These are phyloP conservation scores for Rhopalosiphum padi DNA, from an alignment of 1,140 invertebrate species.

Conservation along the genomic window DNA sequence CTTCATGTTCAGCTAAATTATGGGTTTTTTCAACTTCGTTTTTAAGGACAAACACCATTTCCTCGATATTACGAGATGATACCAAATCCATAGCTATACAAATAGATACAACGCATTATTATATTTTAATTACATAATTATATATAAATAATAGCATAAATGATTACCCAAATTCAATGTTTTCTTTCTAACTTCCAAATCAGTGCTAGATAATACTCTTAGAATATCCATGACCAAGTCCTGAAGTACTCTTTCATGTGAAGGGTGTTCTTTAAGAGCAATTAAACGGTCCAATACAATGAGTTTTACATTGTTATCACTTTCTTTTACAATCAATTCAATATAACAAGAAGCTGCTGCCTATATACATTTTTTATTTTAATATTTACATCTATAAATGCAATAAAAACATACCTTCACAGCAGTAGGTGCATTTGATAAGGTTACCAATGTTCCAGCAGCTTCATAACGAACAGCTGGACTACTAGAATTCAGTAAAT, in stretches of 20 bases:
- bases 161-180: constrained; percentile 75
- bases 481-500: constrained; percentile 93
- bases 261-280: constrained; percentile 83
- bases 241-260: constrained; percentile 92
- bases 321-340: constrained; percentile 97
- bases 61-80: constrained; percentile 91
- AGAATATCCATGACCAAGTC: constrained; percentile 99
- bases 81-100: constrained; percentile 86
- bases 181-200: constrained; percentile 92
- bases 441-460: constrained; percentile 98
- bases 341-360: constrained; percentile 98
- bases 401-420: constrained; percentile 76
- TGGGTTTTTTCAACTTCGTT: constrained; percentile 94
- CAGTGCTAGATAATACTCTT: constrained; percentile 89
- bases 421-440: constrained; percentile 95
- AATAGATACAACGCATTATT: constrained; percentile 42
- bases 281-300: constrained; percentile 96
- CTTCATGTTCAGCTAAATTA: constrained; percentile 88
- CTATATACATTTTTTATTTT: constrained; percentile 63
- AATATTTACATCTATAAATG: not conserved
- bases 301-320: constrained; percentile 99
- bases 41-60: constrained; percentile 93
- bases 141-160: not conserved
- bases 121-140: not conserved
- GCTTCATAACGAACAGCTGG: constrained; percentile 98